A percentile compares a stretch with the other conserved stretches of the same genome.
Conservation (phyloP, 1,140 invertebrate genomes). For the Nasonia longicornis region DNA sequence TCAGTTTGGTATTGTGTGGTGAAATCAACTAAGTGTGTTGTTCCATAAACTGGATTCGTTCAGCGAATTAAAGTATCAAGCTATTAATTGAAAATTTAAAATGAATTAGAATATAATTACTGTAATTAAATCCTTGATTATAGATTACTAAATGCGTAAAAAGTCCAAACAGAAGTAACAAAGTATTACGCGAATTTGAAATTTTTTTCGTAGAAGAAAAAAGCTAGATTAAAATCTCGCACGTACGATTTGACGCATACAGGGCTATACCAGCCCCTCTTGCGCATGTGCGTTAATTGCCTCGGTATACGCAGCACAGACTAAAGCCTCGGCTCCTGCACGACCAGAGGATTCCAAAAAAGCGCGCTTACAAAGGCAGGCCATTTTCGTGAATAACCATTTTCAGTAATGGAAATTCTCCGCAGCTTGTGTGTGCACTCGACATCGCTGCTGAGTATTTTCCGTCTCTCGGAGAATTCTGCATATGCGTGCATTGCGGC, state of each 20-base stretch:
- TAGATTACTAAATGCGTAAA: too few relatives aligned
- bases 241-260: background rate
- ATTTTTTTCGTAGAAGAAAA: background rate
- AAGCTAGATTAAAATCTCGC: background rate
- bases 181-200: too few relatives aligned
- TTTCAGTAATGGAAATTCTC: conserved; percentile 7
- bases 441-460: background rate
- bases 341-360: background rate
- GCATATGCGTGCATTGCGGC: too few relatives aligned
- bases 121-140: too few relatives aligned
- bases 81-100: too few relatives aligned
- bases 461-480: too few relatives aligned
- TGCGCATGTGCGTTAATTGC: background rate
- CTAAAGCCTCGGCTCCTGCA: background rate
- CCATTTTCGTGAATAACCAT: conserved; percentile 1
- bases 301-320: background rate
- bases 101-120: too few relatives aligned
- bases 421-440: background rate
- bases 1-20: too few relatives aligned
- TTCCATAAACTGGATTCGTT: too few relatives aligned
- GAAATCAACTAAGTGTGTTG: too few relatives aligned
- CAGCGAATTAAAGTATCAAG: too few relatives aligned
- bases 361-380: background rate
- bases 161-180: too few relatives aligned
- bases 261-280: background rate